Percentiles rank a stretch among this genome's conserved stretches.
Conservation (phyloP, 1,140 invertebrate genomes). For the Sarcophaga peregrina region DNA sequence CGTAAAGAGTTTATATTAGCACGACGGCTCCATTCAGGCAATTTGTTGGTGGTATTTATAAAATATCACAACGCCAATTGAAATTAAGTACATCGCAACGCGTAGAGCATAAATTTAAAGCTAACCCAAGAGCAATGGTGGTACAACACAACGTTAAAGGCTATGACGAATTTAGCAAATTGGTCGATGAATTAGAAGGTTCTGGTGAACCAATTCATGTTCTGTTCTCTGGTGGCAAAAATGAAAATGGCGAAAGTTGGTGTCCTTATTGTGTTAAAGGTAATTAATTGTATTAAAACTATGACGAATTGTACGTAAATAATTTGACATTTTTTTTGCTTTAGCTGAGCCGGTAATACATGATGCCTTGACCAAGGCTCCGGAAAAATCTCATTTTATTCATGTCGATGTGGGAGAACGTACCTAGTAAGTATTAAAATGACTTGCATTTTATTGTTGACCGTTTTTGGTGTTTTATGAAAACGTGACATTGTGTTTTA, state of each 20-base stretch:
- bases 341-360: slow-evolving; percentile 74
- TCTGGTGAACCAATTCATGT: slow-evolving; percentile 69
- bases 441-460: no score
- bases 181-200: slow-evolving; percentile 68
- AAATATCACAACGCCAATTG: slow-evolving; percentile 41
- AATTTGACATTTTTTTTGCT: slow-evolving; percentile 48
- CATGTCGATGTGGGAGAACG: slow-evolving; percentile 79
- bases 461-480: no score
- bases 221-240: slow-evolving; percentile 76
- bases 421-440: slow-evolving; percentile 58
- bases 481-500: no score
- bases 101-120: background rate
- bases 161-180: slow-evolving; percentile 71
- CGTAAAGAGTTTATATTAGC: background rate
- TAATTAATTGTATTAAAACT: slow-evolving; percentile 54
- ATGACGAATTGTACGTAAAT: background rate
- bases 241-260: slow-evolving; percentile 75
- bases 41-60: slow-evolving; percentile 26
- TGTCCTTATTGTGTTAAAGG: slow-evolving; percentile 80
- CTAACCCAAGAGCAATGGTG: slow-evolving; percentile 68
- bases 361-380: slow-evolving; percentile 69
- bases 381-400: slow-evolving; percentile 72
- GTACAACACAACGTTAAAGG: slow-evolving; percentile 69
- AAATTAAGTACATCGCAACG: background rate
- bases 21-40: slow-evolving; percentile 20